These are phyloP conservation scores for Trigoniulus corallinus DNA, from an alignment of 1,140 invertebrate species.

Conservation along the genomic window DNA sequence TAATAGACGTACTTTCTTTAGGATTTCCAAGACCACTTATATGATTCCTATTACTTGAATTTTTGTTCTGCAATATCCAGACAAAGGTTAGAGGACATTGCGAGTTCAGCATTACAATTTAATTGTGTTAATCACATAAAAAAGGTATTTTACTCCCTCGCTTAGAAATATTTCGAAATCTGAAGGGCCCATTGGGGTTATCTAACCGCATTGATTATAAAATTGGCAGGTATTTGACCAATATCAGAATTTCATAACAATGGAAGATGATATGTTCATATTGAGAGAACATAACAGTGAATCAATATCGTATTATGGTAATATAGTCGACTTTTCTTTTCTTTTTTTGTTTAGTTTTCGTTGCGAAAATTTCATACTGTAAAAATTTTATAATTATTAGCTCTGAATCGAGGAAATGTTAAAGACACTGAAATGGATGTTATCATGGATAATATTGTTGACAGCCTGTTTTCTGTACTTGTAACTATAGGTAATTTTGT, in stretches of 20 bases:
- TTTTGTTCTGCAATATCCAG: slow-evolving; percentile 93
- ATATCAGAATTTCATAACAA: slow-evolving; percentile 94
- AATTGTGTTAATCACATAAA: slow-evolving; percentile 77
- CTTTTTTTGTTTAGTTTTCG: too few relatives aligned
- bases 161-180: background rate
- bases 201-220: background rate
- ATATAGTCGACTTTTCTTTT: too few relatives aligned
- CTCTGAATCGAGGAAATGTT: slow-evolving; percentile 85
- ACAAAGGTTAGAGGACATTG: slow-evolving; percentile 89
- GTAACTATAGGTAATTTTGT: slow-evolving; percentile 78
- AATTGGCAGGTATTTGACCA: slow-evolving; percentile 65
- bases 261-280: slow-evolving; percentile 96
- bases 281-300: slow-evolving; percentile 83
- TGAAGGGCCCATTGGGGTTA: too few relatives aligned
- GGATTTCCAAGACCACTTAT: slow-evolving; percentile 69
- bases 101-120: slow-evolving; percentile 70
- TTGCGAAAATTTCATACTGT: too few relatives aligned
- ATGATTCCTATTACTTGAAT: slow-evolving; percentile 93
- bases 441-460: slow-evolving; percentile 88
- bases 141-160: slow-evolving; percentile 39
- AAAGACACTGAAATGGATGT: slow-evolving; percentile 90
- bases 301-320: slow-evolving; percentile 79
- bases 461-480: slow-evolving; percentile 93
- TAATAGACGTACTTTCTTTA: slow-evolving; percentile 13
- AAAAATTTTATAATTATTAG: slow-evolving; percentile 32